These are phyloP conservation scores for Colostygia pectinataria DNA, from an alignment of 2,888 invertebrate genomes.

Conservation along the genomic window DNA sequence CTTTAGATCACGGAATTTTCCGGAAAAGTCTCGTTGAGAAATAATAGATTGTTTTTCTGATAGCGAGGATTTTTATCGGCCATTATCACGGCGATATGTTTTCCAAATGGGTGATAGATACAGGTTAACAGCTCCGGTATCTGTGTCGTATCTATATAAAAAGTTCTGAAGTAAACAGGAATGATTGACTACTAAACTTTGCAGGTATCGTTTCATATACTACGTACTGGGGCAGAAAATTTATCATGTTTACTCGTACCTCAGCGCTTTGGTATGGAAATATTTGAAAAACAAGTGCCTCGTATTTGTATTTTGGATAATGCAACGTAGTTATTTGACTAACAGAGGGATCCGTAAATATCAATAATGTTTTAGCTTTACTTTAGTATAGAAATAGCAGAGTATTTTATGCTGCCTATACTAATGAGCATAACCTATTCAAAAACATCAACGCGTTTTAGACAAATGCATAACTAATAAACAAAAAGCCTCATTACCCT, in stretches of 20 bases:
- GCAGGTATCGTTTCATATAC: not conserved
- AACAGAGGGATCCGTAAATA: not conserved
- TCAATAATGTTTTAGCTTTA: not conserved
- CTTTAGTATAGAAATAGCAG: constrained; percentile 10
- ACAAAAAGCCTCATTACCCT: constrained; percentile 39
- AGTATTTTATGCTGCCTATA: constrained; percentile 31
- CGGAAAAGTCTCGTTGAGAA: not conserved
- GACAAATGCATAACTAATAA: constrained; percentile 46
- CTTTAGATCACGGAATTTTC: not conserved
- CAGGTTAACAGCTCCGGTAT: constrained; percentile 27
- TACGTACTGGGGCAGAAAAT: not conserved
- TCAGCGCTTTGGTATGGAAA: constrained; percentile 3
- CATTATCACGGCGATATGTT: constrained; percentile 47
- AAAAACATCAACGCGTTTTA: constrained; percentile 42
- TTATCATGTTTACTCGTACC: constrained; percentile 6
- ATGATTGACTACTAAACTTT: constrained; percentile 14
- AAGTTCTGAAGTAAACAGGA: constrained; percentile 24
- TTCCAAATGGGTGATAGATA: constrained; percentile 46
- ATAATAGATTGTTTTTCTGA: constrained; percentile 18
- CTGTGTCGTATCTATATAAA: constrained; percentile 21
- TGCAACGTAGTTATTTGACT: not conserved
- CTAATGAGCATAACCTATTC: constrained; percentile 38
- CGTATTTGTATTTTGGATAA: not conserved
- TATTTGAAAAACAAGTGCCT: constrained; percentile 10
- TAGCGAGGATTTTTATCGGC: constrained; percentile 39